Evolutionary conservation across 2,113 vertebrate species (phyloP).

Genomic region (Tapirus terrestris): DNA sequence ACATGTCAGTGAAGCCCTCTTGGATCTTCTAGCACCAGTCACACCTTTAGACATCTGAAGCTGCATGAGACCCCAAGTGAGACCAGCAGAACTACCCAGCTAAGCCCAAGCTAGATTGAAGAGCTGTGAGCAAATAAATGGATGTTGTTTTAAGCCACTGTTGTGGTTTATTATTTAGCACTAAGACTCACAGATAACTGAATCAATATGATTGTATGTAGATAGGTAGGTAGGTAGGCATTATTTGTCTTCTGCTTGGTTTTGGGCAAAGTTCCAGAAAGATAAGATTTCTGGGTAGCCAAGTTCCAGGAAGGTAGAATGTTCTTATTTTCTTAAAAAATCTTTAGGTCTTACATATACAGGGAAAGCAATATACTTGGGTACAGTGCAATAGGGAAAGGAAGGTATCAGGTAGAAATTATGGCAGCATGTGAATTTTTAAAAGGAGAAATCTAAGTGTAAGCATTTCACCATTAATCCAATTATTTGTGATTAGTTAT

Average conservation of each 20-base stretch:
- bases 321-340: not conserved
- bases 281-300: not conserved
- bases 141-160: not conserved
- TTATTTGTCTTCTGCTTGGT: not conserved
- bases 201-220: not conserved
- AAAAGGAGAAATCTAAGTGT: slow-evolving; percentile 5
- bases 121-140: not conserved
- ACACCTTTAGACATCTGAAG: not conserved
- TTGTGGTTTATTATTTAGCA: not conserved
- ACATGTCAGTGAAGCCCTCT: not conserved
- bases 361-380: not conserved
- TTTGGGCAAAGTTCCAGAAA: slow-evolving; percentile 43
- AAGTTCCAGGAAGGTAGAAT: slow-evolving; percentile 20
- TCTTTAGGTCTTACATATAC: not conserved
- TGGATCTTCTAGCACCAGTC: not conserved
- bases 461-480: not conserved
- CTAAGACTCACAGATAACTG: not conserved
- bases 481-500: slow-evolving; percentile 8
- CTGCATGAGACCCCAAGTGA: not conserved
- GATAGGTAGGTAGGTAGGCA: not conserved
- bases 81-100: not conserved
- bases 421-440: not conserved
- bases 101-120: not conserved
- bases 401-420: not conserved
- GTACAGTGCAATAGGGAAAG: not conserved